Evolutionary conservation across 2,797 vertebrate genomes (phyloP).

Genomic region (Crypturellus tataupa): DNA sequence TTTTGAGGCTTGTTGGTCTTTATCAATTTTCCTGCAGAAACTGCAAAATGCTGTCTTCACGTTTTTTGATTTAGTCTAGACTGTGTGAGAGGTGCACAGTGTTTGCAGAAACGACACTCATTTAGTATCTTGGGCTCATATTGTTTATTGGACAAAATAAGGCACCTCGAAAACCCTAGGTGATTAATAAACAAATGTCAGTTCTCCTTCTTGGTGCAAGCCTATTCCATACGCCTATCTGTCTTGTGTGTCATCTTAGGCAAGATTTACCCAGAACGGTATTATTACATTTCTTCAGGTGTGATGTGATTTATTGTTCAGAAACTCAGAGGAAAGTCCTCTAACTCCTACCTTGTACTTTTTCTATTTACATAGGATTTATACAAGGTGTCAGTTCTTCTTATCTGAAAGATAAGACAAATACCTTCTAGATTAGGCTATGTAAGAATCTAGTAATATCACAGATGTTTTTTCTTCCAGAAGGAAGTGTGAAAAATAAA

Average conservation of each 20-base stretch:
- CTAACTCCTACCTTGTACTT: not conserved
- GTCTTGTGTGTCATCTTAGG: not conserved
- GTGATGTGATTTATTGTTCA: not conserved
- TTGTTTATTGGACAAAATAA: not conserved
- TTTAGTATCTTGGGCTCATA: not conserved
- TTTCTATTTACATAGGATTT: not conserved
- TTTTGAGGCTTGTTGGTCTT: slow-evolving; percentile 29
- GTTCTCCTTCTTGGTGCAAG: not conserved
- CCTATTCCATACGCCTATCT: not conserved
- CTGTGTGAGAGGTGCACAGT: not conserved
- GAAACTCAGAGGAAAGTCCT: not conserved
- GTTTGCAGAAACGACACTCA: not conserved
- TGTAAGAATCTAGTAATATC: not conserved
- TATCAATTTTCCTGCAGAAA: not conserved
- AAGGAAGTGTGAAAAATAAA: slow-evolving; percentile 26
- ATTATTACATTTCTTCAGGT: not conserved
- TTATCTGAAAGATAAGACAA: not conserved
- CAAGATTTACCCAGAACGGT: not conserved
- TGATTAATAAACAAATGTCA: not conserved
- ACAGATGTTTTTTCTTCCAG: not conserved
- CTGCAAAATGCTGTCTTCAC: not conserved
- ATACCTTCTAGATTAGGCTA: slow-evolving; percentile 10
- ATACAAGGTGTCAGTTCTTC: not conserved
- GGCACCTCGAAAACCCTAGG: not conserved
- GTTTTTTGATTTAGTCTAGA: not conserved